Base-by-base conservation (phyloP, 2,888 invertebrate genomes). In the Hypolimnas misippus region DNA sequence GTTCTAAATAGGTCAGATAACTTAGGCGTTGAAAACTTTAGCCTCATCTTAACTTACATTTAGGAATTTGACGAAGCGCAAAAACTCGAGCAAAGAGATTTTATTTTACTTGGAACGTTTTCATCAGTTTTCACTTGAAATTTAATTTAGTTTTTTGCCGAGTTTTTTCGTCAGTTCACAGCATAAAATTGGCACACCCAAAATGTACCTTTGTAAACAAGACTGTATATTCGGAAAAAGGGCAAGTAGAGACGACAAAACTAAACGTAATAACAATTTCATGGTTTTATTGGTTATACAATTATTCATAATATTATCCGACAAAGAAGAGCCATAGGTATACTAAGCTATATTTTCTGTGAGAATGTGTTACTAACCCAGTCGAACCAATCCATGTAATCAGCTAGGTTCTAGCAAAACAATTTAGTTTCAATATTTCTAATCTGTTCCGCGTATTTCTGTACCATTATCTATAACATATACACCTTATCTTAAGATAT, bases 401-500 rank as follows among this genome's bases (percentile, higher is more conserved):
- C n/a, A n/a, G n/a, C n/a, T n/a, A n/a, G n/a, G n/a, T n/a, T n/a
- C n/a, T n/a, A n/a, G n/a, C n/a, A n/a, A n/a, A n/a, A n/a, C n/a
- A n/a, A n/a, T n/a, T n/a, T n/a, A n/a, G n/a, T n/a, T n/a, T n/a
- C n/a, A n/a, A n/a, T n/a, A n/a, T n/a, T n/a, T n/a, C n/a, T n/a
- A n/a, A n/a, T n/a, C n/a, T n/a, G n/a, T n/a, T n/a, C n/a, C n/a
- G n/a, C n/a, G 10, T 31, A 35, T 42, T 14, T 14, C 12, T 21
- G 31, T 52, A 14, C 19, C 40, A 44, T 44, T 35, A 16, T 62
- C 57, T 57, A 57, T 57, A n/a, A 50, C 54, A 29, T 16, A 29
- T 31, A 50, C 16, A 42, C 10, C 49, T 44, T 63, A 66, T 66
- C 66, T 66, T 3, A 42, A 57, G 63, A 62, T 62, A 66, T 60